Evolutionary conservation across 2,113 vertebrate genomes (phyloP).

Genomic region (Odocoileus hemionus): DNA sequence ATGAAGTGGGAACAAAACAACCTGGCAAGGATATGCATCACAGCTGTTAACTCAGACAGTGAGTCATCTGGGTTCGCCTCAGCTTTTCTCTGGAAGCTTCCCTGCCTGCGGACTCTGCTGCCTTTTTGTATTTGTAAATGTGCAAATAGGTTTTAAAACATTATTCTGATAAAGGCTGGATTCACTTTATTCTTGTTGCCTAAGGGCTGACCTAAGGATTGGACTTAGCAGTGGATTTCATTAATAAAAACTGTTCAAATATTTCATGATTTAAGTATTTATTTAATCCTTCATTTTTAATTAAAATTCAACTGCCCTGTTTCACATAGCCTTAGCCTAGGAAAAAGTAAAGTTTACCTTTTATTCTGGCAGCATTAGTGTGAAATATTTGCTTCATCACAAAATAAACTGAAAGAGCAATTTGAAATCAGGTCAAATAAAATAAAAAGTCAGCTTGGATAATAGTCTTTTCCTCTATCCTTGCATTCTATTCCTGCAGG

Average conservation of each 20-base stretch:
- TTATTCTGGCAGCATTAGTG: background rate
- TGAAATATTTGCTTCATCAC: slow-evolving; percentile 9
- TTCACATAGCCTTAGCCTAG: background rate
- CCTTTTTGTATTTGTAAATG: background rate
- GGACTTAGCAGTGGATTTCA: background rate
- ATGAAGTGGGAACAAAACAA: slow-evolving; percentile 47
- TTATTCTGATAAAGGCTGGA: background rate
- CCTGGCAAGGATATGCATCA: background rate
- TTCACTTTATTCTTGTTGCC: slow-evolving; percentile 11
- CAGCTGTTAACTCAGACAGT: background rate
- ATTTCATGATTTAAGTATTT: slow-evolving; percentile 19
- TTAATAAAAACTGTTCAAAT: slow-evolving; percentile 15
- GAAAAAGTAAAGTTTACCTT: slow-evolving; percentile 19
- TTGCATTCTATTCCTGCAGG: background rate
- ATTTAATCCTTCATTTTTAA: slow-evolving; percentile 27
- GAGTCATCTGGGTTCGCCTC: background rate
- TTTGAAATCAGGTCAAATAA: slow-evolving; percentile 30
- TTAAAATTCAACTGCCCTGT: slow-evolving; percentile 16
- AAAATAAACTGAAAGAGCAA: background rate
- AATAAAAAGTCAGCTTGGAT: background rate
- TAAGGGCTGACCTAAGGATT: background rate
- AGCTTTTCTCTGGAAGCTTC: background rate
- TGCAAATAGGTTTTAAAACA: background rate
- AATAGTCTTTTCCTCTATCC: background rate
- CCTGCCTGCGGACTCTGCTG: background rate